Evolutionary conservation across 1,140 invertebrate species (phyloP).

Genomic region (Eumaeus atala): DNA sequence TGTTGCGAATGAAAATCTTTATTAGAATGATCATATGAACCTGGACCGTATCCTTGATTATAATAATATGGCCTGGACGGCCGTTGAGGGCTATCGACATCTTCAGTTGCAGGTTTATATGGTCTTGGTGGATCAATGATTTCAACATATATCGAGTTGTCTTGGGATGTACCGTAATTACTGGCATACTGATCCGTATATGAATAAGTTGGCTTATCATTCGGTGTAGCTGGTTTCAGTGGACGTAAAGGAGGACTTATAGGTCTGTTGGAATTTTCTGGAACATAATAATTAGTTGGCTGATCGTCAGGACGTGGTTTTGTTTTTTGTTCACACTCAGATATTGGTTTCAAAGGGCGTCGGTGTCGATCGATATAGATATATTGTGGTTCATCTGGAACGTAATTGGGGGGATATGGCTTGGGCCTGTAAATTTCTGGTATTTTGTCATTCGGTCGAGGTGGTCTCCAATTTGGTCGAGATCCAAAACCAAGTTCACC

Average conservation of each 20-base stretch:
- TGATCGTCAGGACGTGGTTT: conserved; percentile 27
- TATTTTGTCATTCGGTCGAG: conserved; percentile 33
- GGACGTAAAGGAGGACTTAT: conserved; percentile 29
- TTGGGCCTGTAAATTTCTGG: conserved; percentile 41
- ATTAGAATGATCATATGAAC: conserved; percentile 26
- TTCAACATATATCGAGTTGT: conserved; percentile 55
- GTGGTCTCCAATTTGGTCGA: conserved; percentile 35
- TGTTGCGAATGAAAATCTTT: conserved; percentile 37
- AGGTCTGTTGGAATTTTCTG: conserved; percentile 18
- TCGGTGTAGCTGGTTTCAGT: conserved; percentile 36
- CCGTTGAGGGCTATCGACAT: conserved; percentile 26
- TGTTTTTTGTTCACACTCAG: conserved; percentile 13
- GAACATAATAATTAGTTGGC: not conserved
- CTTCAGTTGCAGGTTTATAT: conserved; percentile 13
- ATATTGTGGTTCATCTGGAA: conserved; percentile 26
- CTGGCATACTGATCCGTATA: conserved; percentile 50
- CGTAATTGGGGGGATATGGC: conserved; percentile 26
- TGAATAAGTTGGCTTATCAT: conserved; percentile 38
- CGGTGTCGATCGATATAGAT: conserved; percentile 47
- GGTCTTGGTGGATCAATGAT: conserved; percentile 53
- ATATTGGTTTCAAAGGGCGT: conserved; percentile 34
- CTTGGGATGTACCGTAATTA: conserved; percentile 43
- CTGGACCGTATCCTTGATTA: conserved; percentile 23
- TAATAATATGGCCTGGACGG: not conserved
- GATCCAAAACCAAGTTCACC: conserved; percentile 44